phyloP scores from a whole-genome alignment of 2,888 invertebrate species.

The Andrena bucephala region DNA sequence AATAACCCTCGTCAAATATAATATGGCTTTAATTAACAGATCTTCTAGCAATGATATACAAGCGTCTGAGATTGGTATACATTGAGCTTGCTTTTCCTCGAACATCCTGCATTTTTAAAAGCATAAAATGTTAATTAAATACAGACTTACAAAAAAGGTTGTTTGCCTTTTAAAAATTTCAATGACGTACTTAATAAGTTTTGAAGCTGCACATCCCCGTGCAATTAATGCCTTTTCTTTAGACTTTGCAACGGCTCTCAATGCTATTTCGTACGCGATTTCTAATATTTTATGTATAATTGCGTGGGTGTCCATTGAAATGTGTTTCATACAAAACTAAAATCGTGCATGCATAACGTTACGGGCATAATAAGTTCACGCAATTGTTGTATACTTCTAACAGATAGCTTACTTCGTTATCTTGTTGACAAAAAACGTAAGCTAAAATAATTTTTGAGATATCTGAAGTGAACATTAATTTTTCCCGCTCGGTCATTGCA shows the following conservation, averaged over 20 bases:
- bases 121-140: conserved; percentile 7
- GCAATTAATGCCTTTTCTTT: conserved; percentile 12
- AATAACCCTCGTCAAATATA: conserved; percentile 20
- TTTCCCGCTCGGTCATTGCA: conserved; percentile 37
- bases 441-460: conserved; percentile 53
- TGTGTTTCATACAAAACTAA: conserved; percentile 46
- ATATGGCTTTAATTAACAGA: conserved; percentile 52
- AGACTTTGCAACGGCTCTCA: conserved; percentile 30
- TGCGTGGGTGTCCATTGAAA: conserved; percentile 32
- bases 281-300: conserved; percentile 49
- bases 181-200: conserved; percentile 39
- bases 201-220: conserved; percentile 2
- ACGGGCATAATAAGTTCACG: background rate
- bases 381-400: background rate
- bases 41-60: conserved; percentile 46
- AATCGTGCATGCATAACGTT: background rate
- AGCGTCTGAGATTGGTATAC: conserved; percentile 26
- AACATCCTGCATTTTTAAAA: conserved; percentile 36
- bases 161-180: background rate
- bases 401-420: conserved; percentile 42
- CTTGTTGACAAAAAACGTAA: conserved; percentile 34
- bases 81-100: conserved; percentile 26
- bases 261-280: conserved; percentile 48
- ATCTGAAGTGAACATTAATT: conserved; percentile 36
- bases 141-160: background rate